Base-by-base conservation (phyloP, 2,797 vertebrate genomes). In the Saxicola maurus region DNA sequence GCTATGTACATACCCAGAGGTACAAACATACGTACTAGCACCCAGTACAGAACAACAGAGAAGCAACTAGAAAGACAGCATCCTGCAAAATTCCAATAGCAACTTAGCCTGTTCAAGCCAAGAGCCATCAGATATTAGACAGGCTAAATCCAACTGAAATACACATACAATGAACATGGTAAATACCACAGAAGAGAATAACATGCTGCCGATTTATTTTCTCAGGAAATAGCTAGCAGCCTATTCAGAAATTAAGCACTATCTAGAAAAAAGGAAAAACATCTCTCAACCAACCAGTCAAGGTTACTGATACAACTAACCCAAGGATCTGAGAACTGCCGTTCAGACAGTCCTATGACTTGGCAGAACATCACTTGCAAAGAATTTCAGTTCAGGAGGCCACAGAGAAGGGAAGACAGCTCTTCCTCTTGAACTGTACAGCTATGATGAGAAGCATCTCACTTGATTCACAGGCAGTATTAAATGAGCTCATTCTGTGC, bases 261-360 rank as follows among this genome's bases (percentile, higher is more conserved):
- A 76, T 28, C n/a, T 38, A 73, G 43, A 79, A 86, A 69, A 87
- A 64, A 42, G 38, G 31, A 82, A 93, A 93, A 94, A 89, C 16
- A 78, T 52, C 64, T 66, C 72, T 78, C 80, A 56, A 72, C 67
- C 17, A 62, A 16, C 28, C 67, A 79, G 77, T 68, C 64, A 88
- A 84, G 55, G 71, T 66, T 88, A 81, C 62, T 38, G 74, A 84
- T 52, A 87, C 2, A 82, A 59, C 40, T 48, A 91, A 82, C 60
- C 3, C 21, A 66, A 52, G 45, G 77, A 92, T 62, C 15, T 31
- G 66, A 87, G 62, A 89, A 64, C 45, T 69, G 68, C 57, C 17
- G 51, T 71, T 91, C 86, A 91, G 80, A 91, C 77, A 86, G 81
- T 88, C 86, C 78, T 90, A 65, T 79, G 90, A 93, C 94, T 94